Conservation (phyloP, 2,888 invertebrate species). For the Luperina testacea region DNA sequence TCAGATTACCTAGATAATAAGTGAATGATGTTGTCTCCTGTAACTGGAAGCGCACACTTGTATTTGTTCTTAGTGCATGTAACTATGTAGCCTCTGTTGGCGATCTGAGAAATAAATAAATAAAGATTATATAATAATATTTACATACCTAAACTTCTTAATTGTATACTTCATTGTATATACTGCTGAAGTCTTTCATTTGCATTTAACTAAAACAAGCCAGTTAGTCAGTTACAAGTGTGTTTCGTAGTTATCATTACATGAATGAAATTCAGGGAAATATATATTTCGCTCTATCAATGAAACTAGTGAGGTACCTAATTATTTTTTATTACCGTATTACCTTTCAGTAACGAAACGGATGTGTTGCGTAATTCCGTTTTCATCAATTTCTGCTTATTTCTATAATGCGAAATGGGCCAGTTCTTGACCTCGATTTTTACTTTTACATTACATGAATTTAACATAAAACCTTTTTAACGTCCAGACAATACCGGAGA, state of each 20-base stretch:
- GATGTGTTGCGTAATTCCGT: neutral
- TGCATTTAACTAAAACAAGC: neutral
- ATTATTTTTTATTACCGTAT: neutral
- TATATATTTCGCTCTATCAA: neutral
- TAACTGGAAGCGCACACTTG: too few species aligned
- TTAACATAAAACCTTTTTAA: conserved; percentile 7
- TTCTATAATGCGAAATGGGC: neutral
- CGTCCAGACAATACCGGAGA: neutral
- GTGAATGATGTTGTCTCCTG: too few species aligned
- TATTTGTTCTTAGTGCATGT: too few species aligned
- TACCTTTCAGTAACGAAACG: neutral
- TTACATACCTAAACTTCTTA: neutral
- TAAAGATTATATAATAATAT: neutral
- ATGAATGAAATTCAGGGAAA: conserved; percentile 2
- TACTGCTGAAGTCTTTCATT: neutral
- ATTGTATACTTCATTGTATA: neutral
- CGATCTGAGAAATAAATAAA: too few species aligned
- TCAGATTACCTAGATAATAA: too few species aligned
- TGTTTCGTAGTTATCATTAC: neutral
- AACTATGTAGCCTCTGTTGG: too few species aligned
- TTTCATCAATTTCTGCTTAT: neutral
- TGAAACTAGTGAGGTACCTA: conserved; percentile 2
- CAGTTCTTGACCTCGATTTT: neutral
- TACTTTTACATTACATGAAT: neutral
- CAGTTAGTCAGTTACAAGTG: too few species aligned